Percentiles rank a stretch among this genome's conserved stretches.
Evolutionary conservation across 2,888 invertebrate species (phyloP).

Genomic region (Lathronympha strigana): DNA sequence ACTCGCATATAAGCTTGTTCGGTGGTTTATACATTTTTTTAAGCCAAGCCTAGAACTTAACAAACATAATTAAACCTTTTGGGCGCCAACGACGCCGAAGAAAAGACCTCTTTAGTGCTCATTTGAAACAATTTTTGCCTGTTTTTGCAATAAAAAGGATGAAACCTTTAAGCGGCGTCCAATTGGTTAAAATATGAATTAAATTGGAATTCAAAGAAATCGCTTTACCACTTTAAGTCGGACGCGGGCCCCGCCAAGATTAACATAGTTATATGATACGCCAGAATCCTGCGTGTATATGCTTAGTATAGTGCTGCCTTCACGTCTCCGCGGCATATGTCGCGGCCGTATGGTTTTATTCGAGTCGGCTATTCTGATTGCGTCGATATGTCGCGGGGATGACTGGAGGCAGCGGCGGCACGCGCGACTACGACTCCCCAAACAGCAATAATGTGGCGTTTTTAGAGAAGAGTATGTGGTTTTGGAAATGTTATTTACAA

Average conservation of each 20-base stretch:
- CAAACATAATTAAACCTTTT: not conserved
- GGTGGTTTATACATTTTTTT: not conserved
- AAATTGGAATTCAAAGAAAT: not conserved
- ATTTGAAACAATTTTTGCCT: no score
- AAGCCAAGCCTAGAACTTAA: not conserved
- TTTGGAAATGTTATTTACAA: not conserved
- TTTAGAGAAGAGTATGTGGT: not conserved
- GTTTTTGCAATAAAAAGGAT: not conserved
- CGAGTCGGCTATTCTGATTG: not conserved
- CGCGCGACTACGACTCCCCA: not conserved
- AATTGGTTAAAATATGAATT: constrained; percentile 1
- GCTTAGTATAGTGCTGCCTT: constrained; percentile 53
- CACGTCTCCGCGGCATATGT: constrained; percentile 31
- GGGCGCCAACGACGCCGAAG: not conserved
- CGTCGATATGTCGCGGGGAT: not conserved
- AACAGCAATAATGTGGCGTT: constrained; percentile 12
- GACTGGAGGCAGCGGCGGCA: constrained; percentile 7
- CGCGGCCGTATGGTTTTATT: constrained; percentile 4
- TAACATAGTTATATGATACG: constrained; percentile 57
- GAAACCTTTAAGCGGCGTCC: not conserved
- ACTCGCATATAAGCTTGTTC: not conserved
- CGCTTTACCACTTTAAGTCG: constrained; percentile 1
- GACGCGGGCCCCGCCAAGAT: constrained; percentile 52
- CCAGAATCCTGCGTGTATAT: constrained; percentile 39
- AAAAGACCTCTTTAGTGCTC: no score